Conservation (phyloP, 2,113 vertebrate species). For the Rattus norvegicus region DNA sequence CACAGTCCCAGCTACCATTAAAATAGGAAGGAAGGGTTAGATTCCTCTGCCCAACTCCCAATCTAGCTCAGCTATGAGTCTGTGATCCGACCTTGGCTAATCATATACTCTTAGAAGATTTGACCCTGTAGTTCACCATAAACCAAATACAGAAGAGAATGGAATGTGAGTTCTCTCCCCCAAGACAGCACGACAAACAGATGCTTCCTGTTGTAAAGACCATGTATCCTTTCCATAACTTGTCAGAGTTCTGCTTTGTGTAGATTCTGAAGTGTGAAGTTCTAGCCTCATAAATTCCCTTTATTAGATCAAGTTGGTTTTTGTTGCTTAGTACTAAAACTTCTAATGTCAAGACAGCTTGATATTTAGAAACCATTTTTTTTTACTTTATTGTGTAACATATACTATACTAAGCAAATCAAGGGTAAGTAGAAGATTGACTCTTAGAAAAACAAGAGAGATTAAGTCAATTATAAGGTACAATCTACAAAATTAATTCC, state of each 20-base stretch:
- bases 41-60: neutral
- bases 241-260: neutral
- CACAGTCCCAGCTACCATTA: neutral
- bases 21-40: neutral
- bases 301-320: neutral
- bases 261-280: neutral
- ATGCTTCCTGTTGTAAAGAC: conserved; percentile 6
- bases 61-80: neutral
- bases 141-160: neutral
- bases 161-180: neutral
- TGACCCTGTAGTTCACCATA: neutral
- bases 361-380: neutral
- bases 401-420: neutral
- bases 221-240: neutral
- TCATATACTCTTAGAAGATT: neutral
- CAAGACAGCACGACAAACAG: neutral
- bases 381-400: conserved; percentile 24
- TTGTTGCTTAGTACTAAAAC: conserved; percentile 9
- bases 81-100: neutral
- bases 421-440: neutral
- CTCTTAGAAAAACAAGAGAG: conserved; percentile 19
- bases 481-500: conserved; percentile 49
- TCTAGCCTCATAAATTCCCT: neutral
- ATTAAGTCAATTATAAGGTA: conserved; percentile 19
- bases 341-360: neutral